phyloP scores from a whole-genome alignment of 2,797 vertebrate species.

The Alca torda region DNA sequence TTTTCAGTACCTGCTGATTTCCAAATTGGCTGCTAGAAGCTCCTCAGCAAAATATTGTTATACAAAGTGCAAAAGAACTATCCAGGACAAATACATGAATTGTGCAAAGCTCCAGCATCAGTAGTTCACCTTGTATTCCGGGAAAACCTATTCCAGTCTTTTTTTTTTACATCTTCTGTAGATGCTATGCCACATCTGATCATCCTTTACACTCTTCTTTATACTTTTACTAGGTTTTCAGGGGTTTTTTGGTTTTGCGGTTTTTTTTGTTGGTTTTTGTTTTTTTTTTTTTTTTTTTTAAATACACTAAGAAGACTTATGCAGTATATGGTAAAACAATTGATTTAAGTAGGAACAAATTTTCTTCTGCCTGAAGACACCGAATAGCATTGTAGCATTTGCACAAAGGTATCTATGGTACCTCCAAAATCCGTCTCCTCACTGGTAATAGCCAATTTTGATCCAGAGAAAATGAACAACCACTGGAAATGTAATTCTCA shows the following conservation, averaged over 20 bases:
- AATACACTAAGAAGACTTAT: neutral
- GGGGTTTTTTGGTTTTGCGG: accelerated
- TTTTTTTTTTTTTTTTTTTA: neutral
- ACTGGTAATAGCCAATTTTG: neutral
- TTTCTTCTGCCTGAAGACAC: neutral
- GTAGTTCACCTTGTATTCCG: neutral
- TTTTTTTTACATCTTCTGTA: neutral
- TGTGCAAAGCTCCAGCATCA: neutral
- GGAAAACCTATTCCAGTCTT: neutral
- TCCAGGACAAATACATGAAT: neutral
- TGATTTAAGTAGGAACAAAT: neutral
- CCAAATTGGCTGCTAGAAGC: neutral
- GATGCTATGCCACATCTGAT: neutral
- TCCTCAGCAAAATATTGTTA: neutral
- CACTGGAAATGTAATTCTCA: neutral
- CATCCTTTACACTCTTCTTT: neutral
- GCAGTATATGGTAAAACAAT: neutral
- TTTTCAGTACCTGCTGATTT: neutral
- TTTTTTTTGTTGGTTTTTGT: too few relatives aligned
- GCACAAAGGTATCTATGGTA: neutral
- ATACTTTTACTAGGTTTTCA: neutral
- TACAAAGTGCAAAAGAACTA: neutral
- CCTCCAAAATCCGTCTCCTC: neutral
- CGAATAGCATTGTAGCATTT: neutral
- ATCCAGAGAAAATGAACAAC: neutral